Evolutionary conservation across 1,140 invertebrate genomes (phyloP), one percentile per base, ranked within the genome.

Genomic region (Trichogramma pretiosum): DNA sequence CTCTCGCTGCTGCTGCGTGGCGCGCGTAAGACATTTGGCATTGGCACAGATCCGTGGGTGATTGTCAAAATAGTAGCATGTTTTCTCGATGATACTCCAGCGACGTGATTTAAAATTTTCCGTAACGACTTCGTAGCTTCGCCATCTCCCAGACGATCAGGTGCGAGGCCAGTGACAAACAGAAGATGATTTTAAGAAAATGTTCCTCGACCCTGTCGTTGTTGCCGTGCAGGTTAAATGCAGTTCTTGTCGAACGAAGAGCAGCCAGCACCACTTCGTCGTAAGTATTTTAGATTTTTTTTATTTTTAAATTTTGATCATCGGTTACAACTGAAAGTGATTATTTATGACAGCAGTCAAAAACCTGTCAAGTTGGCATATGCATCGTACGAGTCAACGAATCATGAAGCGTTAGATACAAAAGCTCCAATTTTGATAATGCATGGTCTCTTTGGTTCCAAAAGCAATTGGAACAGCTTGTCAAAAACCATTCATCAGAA

Each of bases 391-490:
- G 76, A 80, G 56, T 64, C 67, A 1, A 65, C 67, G 16, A 60
- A 58, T 30, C 59, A 68, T 19, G 49, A 53, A 11, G 52, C 41
- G 10, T 41, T 58, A 8, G 48, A 52, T 24, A 24, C 36, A 9
- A 60, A 65, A 5, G 46, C 40, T 2, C 88, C 90, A 3, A 66
- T 94, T 13, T 63, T 94, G 2, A 80, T 93, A 26, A 77, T 90
- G 59, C 92, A 94, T 69, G 90, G 89, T 3, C 68, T 94, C 11
- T 80, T 93, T 52, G 90, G 89, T 1, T 86, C 82, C 0, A 92
- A 89, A 65, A 79, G 69, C 50, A 94, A 95, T 62, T 93, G 88
- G 87, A 82, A 83, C 37, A 77, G 77, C 33, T 61, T 93, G 16
- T 82, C 83, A 2, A 92, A 89, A 69, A 76, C 74, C 1, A 78